Evolutionary conservation across 2,888 invertebrate genomes (phyloP).

Genomic region (Andrena haemorrhoa): DNA sequence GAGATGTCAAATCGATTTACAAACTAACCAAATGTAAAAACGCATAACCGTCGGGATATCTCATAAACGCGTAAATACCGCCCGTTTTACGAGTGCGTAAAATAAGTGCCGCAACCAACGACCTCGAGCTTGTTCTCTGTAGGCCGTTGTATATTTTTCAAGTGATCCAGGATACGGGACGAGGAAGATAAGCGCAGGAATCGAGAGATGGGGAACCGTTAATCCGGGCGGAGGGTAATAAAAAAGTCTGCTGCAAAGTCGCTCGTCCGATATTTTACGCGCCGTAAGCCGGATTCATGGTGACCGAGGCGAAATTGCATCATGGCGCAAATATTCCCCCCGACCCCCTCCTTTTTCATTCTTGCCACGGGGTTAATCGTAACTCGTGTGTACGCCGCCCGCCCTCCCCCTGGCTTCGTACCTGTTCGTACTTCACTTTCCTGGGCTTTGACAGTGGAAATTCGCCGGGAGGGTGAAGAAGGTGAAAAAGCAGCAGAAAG

Average conservation of each 20-base stretch:
- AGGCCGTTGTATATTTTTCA: conserved; percentile 62
- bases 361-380: conserved; percentile 22
- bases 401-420: not conserved
- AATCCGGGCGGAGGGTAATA: conserved; percentile 59
- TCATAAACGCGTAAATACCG: conserved; percentile 59
- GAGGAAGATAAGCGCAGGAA: conserved; percentile 56
- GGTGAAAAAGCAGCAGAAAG: conserved; percentile 29
- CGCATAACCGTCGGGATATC: conserved; percentile 40
- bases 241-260: conserved; percentile 60
- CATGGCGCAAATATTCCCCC: conserved; percentile 47
- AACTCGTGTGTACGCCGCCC: conserved; percentile 4
- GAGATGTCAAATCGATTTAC: conserved; percentile 46
- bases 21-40: conserved; percentile 45
- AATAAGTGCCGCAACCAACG: conserved; percentile 43
- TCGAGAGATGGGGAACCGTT: conserved; percentile 57
- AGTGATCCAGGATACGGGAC: conserved; percentile 58
- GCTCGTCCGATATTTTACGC: conserved; percentile 62
- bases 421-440: conserved; percentile 60
- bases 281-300: conserved; percentile 63
- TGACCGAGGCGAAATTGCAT: conserved; percentile 59
- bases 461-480: conserved; percentile 19
- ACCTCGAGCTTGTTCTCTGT: conserved; percentile 61
- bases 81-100: conserved; percentile 60
- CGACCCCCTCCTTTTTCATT: conserved; percentile 10
- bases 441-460: conserved; percentile 71